A percentile compares a stretch with the other conserved stretches of the same genome.
phyloP scores from a whole-genome alignment of 1,140 invertebrate species.

The Eumeta japonica region DNA sequence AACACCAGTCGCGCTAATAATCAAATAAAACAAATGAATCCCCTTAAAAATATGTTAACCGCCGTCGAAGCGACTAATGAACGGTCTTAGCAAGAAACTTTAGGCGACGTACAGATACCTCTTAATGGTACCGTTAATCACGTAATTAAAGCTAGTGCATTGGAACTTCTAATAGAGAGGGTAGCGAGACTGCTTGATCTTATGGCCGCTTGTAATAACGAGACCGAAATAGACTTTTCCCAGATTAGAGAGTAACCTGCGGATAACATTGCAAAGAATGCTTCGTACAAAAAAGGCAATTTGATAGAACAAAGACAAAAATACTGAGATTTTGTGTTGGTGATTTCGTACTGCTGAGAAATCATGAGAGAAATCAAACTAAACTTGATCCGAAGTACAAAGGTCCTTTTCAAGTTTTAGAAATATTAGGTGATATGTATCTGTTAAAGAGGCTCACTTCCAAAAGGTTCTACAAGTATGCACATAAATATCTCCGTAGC shows the following conservation, averaged over 20 bases:
- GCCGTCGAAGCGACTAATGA: conserved; percentile 4
- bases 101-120: conserved; percentile 26
- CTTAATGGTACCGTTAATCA: conserved; percentile 25
- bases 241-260: conserved; percentile 5
- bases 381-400: conserved; percentile 29
- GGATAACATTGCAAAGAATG: conserved; percentile 6
- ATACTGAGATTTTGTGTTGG: conserved; percentile 19
- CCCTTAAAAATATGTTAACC: conserved; percentile 23
- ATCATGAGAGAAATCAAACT: conserved; percentile 30
- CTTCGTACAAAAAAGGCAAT: conserved; percentile 20
- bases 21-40: too few relatives aligned
- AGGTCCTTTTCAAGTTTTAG: conserved; percentile 24
- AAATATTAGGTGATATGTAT: conserved; percentile 20
- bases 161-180: conserved; percentile 26
- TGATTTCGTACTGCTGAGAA: conserved; percentile 27
- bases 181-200: conserved; percentile 22
- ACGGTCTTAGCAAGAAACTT: conserved; percentile 22
- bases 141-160: conserved; percentile 19
- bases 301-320: conserved; percentile 26
- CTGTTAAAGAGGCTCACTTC: conserved; percentile 12
- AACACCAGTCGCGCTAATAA: conserved; percentile 13
- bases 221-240: conserved; percentile 4
- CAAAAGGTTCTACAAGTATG: conserved; percentile 21
- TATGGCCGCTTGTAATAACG: conserved; percentile 11
- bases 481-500: conserved; percentile 19